phyloP scores from a whole-genome alignment of 2,797 vertebrate genomes.

The Megalops cyprinoides region DNA sequence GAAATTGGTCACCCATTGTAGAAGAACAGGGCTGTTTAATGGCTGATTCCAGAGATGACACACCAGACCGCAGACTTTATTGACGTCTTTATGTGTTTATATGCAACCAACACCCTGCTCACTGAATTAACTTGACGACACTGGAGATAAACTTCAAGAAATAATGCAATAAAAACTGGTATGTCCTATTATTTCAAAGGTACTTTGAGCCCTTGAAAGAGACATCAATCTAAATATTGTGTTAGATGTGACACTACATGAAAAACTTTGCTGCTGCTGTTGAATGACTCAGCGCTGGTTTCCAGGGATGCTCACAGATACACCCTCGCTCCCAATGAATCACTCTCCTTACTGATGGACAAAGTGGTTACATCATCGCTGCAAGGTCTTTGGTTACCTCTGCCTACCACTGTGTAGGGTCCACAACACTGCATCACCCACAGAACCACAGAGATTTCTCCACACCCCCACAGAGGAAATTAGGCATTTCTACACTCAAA shows the following conservation, averaged over 20 bases:
- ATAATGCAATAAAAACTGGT: background rate
- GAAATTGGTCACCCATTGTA: background rate
- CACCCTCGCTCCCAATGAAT: background rate
- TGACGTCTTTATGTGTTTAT: background rate
- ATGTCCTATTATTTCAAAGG: background rate
- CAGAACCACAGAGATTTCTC: background rate
- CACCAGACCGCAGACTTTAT: background rate
- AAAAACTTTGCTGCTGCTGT: background rate
- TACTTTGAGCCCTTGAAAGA: background rate
- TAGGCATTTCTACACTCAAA: background rate
- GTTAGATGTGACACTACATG: background rate
- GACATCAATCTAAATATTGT: background rate
- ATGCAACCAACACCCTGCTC: background rate
- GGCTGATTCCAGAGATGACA: background rate
- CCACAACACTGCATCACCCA: background rate
- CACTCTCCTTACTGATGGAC: background rate
- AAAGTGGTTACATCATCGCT: slow-evolving; percentile 5
- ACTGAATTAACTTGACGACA: background rate
- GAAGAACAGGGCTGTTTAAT: too few relatives aligned
- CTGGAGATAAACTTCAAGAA: background rate
- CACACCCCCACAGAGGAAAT: background rate
- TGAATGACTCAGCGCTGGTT: slow-evolving; percentile 1
- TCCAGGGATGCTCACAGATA: background rate
- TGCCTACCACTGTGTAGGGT: background rate
- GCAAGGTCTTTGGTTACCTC: background rate